These are phyloP conservation scores for Mesopsocus fuscifrons DNA, from an alignment of 2,888 invertebrate species.

Conservation along the genomic window DNA sequence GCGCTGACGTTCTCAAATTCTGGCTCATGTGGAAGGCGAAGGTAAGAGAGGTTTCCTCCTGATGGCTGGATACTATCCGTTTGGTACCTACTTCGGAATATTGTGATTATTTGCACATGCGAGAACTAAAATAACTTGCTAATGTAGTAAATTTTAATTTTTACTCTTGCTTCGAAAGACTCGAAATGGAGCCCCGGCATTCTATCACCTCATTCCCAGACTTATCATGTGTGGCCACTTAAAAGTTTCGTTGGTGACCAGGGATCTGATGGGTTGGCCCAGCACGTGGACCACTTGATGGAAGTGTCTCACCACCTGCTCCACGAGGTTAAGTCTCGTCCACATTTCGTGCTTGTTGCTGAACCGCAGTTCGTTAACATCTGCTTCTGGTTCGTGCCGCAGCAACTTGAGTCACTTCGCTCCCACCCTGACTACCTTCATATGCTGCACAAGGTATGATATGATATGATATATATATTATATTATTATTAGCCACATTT, in stretches of 20 bases:
- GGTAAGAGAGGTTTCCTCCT: no score
- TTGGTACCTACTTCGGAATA: no score
- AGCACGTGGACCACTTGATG: slow-evolving; percentile 60
- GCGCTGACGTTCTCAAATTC: slow-evolving; percentile 89
- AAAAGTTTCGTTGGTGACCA: no score
- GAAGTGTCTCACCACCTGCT: slow-evolving; percentile 53
- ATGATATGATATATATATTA: no score
- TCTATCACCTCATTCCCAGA: no score
- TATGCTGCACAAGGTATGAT: slow-evolving; percentile 42
- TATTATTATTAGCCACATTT: no score
- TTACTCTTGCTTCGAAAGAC: no score
- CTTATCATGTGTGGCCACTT: no score
- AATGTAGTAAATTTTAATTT: no score
- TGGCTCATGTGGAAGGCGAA: slow-evolving; percentile 99
- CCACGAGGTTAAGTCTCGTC: slow-evolving; percentile 40
- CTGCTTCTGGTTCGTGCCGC: slow-evolving; percentile 91
- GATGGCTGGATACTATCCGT: no score
- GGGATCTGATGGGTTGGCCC: slow-evolving; percentile 55
- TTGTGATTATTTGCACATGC: no score
- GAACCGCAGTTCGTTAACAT: slow-evolving; percentile 87
- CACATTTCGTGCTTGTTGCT: slow-evolving; percentile 52
- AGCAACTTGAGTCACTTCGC: slow-evolving; percentile 36
- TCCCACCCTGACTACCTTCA: slow-evolving; percentile 37
- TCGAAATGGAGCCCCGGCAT: neutral
- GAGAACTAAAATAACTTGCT: no score